Conservation (phyloP, 2,797 vertebrate genomes). For the Poecilia picta region DNA sequence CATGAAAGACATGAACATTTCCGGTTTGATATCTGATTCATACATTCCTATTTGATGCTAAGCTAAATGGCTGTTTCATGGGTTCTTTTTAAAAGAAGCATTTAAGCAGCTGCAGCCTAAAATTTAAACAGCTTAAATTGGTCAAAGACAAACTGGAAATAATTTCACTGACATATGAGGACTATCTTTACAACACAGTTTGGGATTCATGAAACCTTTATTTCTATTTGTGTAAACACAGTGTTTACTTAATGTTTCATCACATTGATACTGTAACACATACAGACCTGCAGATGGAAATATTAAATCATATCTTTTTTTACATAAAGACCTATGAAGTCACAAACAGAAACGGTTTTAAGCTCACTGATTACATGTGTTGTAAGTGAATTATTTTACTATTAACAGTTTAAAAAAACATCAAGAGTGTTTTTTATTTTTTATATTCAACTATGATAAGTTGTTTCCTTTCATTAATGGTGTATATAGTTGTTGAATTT, state of each 20-base stretch:
- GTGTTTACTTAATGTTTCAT: not conserved
- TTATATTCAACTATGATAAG: not conserved
- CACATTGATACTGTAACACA: not conserved
- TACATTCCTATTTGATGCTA: not conserved
- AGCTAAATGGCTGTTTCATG: not conserved
- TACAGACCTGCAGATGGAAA: not conserved
- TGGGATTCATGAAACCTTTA: not conserved
- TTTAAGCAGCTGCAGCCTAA: not conserved
- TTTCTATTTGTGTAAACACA: not conserved
- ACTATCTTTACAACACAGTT: not conserved
- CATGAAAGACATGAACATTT: not conserved
- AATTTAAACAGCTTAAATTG: not conserved
- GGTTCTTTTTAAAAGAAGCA: not conserved
- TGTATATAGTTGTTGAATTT: not conserved
- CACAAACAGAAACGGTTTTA: not conserved
- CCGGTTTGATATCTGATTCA: not conserved
- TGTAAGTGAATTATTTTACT: not conserved
- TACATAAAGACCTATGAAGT: not conserved
- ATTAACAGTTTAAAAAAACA: not conserved
- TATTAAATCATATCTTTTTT: not conserved
- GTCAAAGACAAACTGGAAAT: not conserved
- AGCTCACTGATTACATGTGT: not conserved
- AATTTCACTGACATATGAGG: not conserved
- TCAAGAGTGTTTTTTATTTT: not conserved
- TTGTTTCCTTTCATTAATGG: not conserved